Conservation (phyloP, 2,888 invertebrate species). For the Synergus umbraculus region DNA sequence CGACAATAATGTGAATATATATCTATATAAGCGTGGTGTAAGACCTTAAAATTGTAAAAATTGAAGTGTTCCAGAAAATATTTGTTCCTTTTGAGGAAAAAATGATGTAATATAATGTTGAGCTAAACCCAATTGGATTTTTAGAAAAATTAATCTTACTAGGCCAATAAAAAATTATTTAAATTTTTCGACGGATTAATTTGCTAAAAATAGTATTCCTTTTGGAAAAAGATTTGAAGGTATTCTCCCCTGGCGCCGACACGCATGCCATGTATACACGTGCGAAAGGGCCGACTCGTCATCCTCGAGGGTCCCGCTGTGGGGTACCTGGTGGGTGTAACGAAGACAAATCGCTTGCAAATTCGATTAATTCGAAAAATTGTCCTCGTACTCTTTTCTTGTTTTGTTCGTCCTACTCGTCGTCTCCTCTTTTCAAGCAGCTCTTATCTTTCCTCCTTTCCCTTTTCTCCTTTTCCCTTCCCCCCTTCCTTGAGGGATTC, state of each 20-base stretch:
- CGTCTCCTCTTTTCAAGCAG: constrained; percentile 23
- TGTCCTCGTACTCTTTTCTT: constrained; percentile 42
- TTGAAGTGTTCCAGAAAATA: too few relatives aligned
- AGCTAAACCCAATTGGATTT: too few relatives aligned
- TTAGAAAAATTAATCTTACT: too few relatives aligned
- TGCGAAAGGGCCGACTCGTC: constrained; percentile 56
- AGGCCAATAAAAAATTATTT: background rate
- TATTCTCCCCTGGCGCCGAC: constrained; percentile 15
- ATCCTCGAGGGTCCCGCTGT: constrained; percentile 60
- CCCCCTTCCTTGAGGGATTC: constrained; percentile 31
- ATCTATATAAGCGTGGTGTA: too few relatives aligned
- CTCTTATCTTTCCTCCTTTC: constrained; percentile 36
- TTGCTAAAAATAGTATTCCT: background rate
- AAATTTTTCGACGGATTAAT: background rate
- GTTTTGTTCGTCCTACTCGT: constrained; percentile 16
- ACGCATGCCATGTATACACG: constrained; percentile 41
- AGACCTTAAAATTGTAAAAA: too few relatives aligned
- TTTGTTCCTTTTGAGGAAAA: too few relatives aligned
- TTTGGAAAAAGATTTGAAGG: background rate
- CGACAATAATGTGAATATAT: background rate
- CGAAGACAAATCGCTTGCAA: constrained; percentile 74
- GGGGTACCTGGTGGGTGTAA: constrained; percentile 73
- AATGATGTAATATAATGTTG: too few relatives aligned
- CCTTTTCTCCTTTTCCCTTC: constrained; percentile 44
- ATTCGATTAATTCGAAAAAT: constrained; percentile 66